Base-by-base conservation (phyloP, 1,140 invertebrate species). In the Drosophila varians region DNA sequence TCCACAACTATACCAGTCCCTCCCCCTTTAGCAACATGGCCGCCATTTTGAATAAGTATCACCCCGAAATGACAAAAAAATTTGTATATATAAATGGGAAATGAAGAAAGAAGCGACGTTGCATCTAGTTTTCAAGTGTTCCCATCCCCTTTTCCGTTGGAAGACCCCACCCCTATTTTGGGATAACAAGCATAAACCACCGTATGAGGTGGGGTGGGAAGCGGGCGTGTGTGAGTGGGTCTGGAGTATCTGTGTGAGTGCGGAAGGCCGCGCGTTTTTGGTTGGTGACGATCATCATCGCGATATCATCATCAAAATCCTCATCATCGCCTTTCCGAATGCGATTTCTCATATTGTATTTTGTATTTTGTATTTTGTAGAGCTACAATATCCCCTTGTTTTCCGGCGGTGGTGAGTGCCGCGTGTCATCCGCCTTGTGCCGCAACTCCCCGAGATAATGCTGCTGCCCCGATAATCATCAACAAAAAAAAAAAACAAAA, bases 101-200 rank as follows among this genome's bases (percentile, higher is more conserved):
- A 52, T n/a, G 28, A 52, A 45, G 62, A 53, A 65, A n/a, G n/a
- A 53, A 66, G 61, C 21, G 60, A 43, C 21, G 47, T 66, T 66
- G 64, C 64, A 66, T 66, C 66, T 66, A 21, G 45, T 65, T 66
- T 66, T 66, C 26, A 43, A 66, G 64, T 66, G 31, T 26, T 58
- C 25, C 61, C 57, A n/a, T 2, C 16, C 43, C 43, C 19, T 7
- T 6, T n/a, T n/a, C 40, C 55, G 21, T 38, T 42, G 8, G n/a
- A n/a, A 61, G 19, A 38, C 60, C 58, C 60, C 64, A 62, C 62
- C 60, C 46, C 60, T 31, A 11, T 43, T 2, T 14, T 6, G 61
- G 61, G 60, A 68, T 82, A 82, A 82, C 77, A 82, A 77, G 77
- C 77, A 82, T 82, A 82, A 82, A 82, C 77, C 77, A 82, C 78